These are phyloP conservation scores for Abscondita cerata DNA, from an alignment of 2,888 invertebrate genomes.

Conservation along the genomic window DNA sequence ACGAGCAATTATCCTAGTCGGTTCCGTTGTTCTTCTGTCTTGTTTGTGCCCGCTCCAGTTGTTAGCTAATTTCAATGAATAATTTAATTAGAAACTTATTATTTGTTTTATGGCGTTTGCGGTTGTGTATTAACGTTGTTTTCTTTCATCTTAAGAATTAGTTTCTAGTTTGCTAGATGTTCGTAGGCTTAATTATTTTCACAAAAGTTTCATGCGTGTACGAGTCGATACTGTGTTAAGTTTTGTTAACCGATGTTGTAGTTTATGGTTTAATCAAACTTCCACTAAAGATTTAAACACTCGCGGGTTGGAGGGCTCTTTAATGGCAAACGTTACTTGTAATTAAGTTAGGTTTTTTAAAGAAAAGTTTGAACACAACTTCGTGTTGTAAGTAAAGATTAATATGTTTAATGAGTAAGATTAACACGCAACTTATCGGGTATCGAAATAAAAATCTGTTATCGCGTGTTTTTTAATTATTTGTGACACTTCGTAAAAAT, in stretches of 20 bases:
- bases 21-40: constrained; percentile 35
- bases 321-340: constrained; percentile 18
- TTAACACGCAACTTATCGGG: too few relatives aligned
- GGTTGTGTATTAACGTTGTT: constrained; percentile 18
- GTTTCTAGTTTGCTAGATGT: not conserved
- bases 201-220: constrained; percentile 14
- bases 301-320: constrained; percentile 8
- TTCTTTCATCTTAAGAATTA: constrained; percentile 5
- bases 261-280: constrained; percentile 32
- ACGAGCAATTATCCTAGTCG: constrained; percentile 37
- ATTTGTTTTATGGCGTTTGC: constrained; percentile 41
- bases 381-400: too few relatives aligned
- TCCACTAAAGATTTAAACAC: constrained; percentile 25
- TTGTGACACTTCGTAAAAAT: too few relatives aligned
- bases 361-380: constrained; percentile 1
- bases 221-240: constrained; percentile 18
- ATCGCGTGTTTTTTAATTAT: too few relatives aligned
- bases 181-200: constrained; percentile 18
- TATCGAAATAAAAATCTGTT: too few relatives aligned
- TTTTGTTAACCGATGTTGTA: constrained; percentile 26
- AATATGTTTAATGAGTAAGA: too few relatives aligned
- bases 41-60: constrained; percentile 34
- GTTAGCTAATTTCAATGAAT: constrained; percentile 42
- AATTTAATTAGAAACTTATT: constrained; percentile 44
- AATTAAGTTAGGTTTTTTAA: constrained; percentile 22